Base-by-base conservation (phyloP, 2,888 invertebrate species). In the Globia sparganii region DNA sequence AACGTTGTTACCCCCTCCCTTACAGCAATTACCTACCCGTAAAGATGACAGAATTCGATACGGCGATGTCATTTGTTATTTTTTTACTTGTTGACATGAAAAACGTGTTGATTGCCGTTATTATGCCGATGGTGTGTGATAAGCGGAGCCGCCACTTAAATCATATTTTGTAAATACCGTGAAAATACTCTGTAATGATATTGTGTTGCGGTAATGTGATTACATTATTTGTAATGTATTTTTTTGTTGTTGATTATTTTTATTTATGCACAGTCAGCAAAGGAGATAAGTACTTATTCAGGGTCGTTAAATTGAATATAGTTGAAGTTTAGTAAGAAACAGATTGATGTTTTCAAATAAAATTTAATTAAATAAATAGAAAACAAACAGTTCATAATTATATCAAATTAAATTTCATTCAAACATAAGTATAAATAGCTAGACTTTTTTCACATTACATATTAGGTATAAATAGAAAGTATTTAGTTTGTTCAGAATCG, bases 1-100 rank as follows among this genome's bases (percentile, higher is more conserved):
- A 86, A 75, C 70, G 56, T 64, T 28, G 3, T 73, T 37, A 75
- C 82, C 78, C 75, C 84, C 85, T 86, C 75, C 84, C 85, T 86
- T 81, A 72, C 78, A 68, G 88, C 90, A 91, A 93, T 91, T 89
- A 92, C 89, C 90, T 89, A 92, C 89, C 90, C 91, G 89, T 92
- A 92, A 92, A 94, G 96, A 96, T 96, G 77, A 87, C 80, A 80
- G 40, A 85, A 75, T 85, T 77, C 77, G 93, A 95, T 95, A 95
- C 88, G 77, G 61, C 84, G 64, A 72, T 95, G 95, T 96, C 96
- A 94, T 96, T 96, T 95, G 94, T 96, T 94, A 94, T 86, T 88
- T 91, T 92, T 88, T 88, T 86, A 69, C 75, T 86, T 91, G 95
- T 95, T 95, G 96, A 95, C 95, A 94, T 88, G 95, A 91, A 94